Base-by-base conservation (phyloP, 1,140 invertebrate genomes). In the Megathymus violae region DNA sequence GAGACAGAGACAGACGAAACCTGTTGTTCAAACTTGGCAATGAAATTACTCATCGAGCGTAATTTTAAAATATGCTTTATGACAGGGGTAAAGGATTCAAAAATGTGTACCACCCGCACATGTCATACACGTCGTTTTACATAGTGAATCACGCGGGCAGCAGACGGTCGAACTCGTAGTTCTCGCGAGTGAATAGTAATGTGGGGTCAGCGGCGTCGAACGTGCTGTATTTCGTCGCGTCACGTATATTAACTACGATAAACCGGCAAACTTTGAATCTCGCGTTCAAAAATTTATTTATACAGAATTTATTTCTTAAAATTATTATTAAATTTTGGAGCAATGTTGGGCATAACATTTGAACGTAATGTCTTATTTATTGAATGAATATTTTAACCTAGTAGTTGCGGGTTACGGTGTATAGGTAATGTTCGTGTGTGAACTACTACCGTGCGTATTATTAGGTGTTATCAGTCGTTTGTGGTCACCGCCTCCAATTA, bases 1-100 rank as follows among this genome's bases (percentile, higher is more conserved):
- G 69, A 72, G 79, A 83, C 67, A 80, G 82, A 80, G 68, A 80
- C 62, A 73, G 62, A 62, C 59, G 74, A 82, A 90, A 86, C 78
- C 77, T 81, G 84, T 86, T 85, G 72, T 80, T 76, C 82, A 85
- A 88, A 85, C 83, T 90, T 90, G 84, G 85, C 85, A 86, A 74
- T 85, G 83, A 88, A 85, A 81, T 82, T 65, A 69, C 58, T 69
- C 22, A 5, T 51, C 5, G 10, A n/a, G 2, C 31, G 34, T 13
- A 36, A 51, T 22, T 10, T 40, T 10, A 82, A 74, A 80, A 47
- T 67, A 25, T 52, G 58, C 73, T 63, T 56, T 78, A 71, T 43
- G 14, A n/a, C 16, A 15, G 13, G 5, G 16, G 34, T 58, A 67
- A 64, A 71, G 67, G 61, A 67, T 67, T 25, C 14, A 56, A 47